phyloP scores from a whole-genome alignment of 2,797 vertebrate species.

The Choloepus didactylus region DNA sequence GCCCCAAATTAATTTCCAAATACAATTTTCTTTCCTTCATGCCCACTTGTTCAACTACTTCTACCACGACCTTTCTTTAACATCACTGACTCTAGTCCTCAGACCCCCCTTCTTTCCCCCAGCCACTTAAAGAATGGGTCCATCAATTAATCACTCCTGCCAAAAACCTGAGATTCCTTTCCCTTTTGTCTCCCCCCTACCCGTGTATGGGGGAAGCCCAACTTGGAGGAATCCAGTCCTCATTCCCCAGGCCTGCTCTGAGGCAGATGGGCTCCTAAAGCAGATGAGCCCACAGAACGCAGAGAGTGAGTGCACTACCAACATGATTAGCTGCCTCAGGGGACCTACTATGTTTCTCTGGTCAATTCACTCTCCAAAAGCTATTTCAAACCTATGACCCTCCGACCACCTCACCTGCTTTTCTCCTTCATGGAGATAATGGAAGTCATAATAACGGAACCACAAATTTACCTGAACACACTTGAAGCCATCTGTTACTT shows the following conservation, averaged over 20 bases:
- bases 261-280: not conserved
- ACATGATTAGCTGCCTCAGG: not conserved
- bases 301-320: not conserved
- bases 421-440: not conserved
- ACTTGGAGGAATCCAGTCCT: not conserved
- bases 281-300: not conserved
- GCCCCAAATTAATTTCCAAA: not conserved
- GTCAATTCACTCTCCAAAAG: not conserved
- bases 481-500: not conserved
- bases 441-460: not conserved
- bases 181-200: rapidly evolving
- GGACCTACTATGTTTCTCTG: not conserved
- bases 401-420: not conserved
- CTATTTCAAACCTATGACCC: not conserved
- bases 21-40: not conserved
- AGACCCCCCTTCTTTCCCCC: not conserved
- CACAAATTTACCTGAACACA: not conserved
- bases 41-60: not conserved
- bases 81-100: not conserved
- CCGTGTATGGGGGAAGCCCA: not conserved
- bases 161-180: not conserved
- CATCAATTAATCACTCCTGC: not conserved
- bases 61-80: too few species aligned
- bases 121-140: not conserved
- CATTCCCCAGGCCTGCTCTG: not conserved